Evolutionary conservation across 2,113 vertebrate species (phyloP), one percentile per base, ranked within the genome.

Genomic region (Speoplatyrhinus poulsoni): DNA sequence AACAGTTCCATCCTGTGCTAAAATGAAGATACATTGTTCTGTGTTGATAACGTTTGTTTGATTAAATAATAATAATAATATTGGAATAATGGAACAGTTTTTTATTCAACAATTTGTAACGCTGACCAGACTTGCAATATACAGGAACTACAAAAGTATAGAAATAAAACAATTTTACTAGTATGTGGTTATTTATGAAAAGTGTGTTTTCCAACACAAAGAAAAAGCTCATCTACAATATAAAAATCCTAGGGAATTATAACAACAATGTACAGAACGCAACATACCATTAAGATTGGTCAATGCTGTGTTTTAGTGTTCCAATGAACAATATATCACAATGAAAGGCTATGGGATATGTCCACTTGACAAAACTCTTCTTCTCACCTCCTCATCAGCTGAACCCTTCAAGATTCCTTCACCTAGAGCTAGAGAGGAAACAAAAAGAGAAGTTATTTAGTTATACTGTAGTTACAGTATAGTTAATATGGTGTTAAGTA

Each of bases 191-290:
- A 3, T 62, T 12, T 46, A 41, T 48, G 46, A 17, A 7, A 7
- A 19, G 36, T 12, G 13, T 10, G 32, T 73, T 46, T 59, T 58
- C 46, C 55, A 66, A 46, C 71, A 83, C 74, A 76, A 76, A 65
- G 69, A 69, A 77, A 78, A 58, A 83, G 67, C 70, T 83, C 74
- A 87, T 91, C 90, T 89, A 88, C 86, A 89, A 68, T 89, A 90
- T 89, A 75, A 88, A 91, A 88, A 92, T 17, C 55, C 17, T 26
- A 32, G 62, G 50, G 66, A 49, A 76, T 81, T 78, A 65, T 81
- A 83, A 83, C 69, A 84, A 84, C 4, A 41, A 89, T 90, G 74
- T 90, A 89, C 86, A 90, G 75, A 84, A 55, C 69, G 69, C 49
- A 75, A 82, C 72, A 85, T 92, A 90, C 91, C 91, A 74, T 73